A percentile compares a stretch with the other conserved stretches of the same genome.
phyloP scores from a whole-genome alignment of 2,113 vertebrate genomes.

The Raphicerus campestris region DNA sequence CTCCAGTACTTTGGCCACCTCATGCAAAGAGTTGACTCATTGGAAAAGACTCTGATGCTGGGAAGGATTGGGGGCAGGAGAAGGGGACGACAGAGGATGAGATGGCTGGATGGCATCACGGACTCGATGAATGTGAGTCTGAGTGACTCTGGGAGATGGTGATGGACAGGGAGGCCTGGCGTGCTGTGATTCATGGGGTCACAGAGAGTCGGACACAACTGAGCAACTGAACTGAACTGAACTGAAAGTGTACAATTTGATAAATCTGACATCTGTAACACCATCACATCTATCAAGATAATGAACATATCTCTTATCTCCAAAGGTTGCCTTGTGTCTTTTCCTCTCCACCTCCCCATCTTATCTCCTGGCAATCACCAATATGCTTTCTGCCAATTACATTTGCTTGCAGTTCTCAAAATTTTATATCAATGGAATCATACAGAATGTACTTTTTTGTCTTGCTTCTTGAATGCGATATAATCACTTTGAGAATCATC shows the following conservation, averaged over 20 bases:
- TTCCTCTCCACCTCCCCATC: background rate
- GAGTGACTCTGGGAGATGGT: no score
- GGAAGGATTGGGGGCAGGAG: no score
- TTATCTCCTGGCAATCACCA: background rate
- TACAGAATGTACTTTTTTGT: background rate
- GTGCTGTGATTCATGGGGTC: no score
- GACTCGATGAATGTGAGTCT: rapidly evolving
- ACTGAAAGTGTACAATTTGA: background rate
- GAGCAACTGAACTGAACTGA: no score
- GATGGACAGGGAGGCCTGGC: no score
- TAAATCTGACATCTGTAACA: background rate
- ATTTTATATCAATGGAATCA: background rate
- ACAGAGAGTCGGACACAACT: rapidly evolving
- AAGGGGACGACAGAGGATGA: no score
- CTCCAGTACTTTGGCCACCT: no score
- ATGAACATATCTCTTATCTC: background rate
- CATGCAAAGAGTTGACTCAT: no score
- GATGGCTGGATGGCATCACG: no score
- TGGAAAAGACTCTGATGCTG: no score
- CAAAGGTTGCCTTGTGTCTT: background rate
- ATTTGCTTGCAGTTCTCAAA: background rate
- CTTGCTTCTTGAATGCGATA: background rate
- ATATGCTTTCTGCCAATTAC: background rate
- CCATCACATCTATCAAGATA: background rate
- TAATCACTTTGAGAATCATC: background rate